phyloP scores from a whole-genome alignment of 2,888 invertebrate species.

The Polyploca ridens region DNA sequence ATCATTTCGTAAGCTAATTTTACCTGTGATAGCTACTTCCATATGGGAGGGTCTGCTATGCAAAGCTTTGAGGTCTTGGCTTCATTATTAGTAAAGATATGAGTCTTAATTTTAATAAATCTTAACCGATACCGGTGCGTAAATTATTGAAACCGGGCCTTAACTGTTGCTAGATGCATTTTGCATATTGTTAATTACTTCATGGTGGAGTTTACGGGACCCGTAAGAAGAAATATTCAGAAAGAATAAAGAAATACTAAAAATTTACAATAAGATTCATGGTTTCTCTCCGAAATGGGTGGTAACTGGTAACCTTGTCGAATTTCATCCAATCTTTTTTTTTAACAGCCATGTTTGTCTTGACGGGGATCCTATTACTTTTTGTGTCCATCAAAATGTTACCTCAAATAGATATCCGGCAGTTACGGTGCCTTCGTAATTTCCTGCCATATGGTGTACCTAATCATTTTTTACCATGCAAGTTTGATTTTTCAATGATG shows the following conservation, averaged over 20 bases:
- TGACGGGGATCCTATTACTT: slow-evolving; percentile 26
- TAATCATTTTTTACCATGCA: not conserved
- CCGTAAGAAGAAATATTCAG: not conserved
- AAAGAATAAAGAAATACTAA: not conserved
- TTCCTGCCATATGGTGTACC: slow-evolving; percentile 24
- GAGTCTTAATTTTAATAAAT: no score
- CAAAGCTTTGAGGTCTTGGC: no score
- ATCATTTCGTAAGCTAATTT: no score
- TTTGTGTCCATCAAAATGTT: slow-evolving; percentile 43
- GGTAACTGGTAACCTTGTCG: not conserved
- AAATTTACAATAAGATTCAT: no score
- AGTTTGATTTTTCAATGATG: not conserved
- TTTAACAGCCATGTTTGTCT: slow-evolving; percentile 33
- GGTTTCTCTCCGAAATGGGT: not conserved
- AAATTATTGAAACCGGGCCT: no score
- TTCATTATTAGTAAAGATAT: no score
- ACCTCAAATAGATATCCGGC: slow-evolving; percentile 50
- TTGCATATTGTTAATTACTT: not conserved
- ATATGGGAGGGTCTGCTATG: no score
- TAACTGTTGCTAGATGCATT: not conserved
- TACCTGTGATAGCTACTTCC: no score
- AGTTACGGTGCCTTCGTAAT: slow-evolving; percentile 38
- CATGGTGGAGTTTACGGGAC: not conserved
- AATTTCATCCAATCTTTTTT: slow-evolving; percentile 29
- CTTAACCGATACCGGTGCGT: no score